Percentiles rank a stretch among this genome's conserved stretches.
Conservation (phyloP, 2,113 vertebrate genomes). For the Gavialis gangeticus region DNA sequence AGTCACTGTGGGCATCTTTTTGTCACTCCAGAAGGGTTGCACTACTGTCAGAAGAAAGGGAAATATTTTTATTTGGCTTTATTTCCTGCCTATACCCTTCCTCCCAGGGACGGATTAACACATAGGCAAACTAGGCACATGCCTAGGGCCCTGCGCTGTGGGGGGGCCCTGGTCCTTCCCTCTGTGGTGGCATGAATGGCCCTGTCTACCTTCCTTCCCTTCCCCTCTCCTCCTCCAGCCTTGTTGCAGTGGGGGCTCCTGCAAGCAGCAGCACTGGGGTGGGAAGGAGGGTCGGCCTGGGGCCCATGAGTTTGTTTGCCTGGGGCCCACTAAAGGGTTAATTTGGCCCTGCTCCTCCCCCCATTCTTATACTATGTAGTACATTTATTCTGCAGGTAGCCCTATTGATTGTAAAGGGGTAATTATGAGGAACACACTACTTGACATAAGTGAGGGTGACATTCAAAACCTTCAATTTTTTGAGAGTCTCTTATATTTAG, state of each 20-base stretch:
- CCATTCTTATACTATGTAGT: neutral
- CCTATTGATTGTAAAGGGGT: neutral
- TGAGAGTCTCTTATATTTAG: neutral
- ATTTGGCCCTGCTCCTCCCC: neutral
- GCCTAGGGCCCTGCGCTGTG: too few relatives aligned
- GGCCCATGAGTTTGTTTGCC: too few relatives aligned
- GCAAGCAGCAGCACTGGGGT: too few relatives aligned
- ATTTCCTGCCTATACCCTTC: too few relatives aligned
- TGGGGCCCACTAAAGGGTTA: neutral
- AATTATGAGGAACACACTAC: accelerated
- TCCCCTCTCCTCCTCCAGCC: too few relatives aligned
- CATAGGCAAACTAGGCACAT: too few relatives aligned
- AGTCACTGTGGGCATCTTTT: neutral
- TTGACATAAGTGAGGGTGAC: neutral
- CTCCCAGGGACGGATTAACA: too few relatives aligned
- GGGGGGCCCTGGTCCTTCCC: too few relatives aligned
- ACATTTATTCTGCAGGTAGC: neutral
- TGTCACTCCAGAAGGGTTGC: neutral
- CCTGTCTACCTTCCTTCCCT: too few relatives aligned
- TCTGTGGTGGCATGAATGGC: too few relatives aligned
- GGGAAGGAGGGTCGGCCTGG: too few relatives aligned
- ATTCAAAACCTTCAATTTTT: neutral
- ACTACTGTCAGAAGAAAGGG: neutral
- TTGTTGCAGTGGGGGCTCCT: too few relatives aligned
- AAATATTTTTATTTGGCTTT: neutral